phyloP scores from a whole-genome alignment of 2,888 invertebrate species.

The Harpagoxenus sublaevis region DNA sequence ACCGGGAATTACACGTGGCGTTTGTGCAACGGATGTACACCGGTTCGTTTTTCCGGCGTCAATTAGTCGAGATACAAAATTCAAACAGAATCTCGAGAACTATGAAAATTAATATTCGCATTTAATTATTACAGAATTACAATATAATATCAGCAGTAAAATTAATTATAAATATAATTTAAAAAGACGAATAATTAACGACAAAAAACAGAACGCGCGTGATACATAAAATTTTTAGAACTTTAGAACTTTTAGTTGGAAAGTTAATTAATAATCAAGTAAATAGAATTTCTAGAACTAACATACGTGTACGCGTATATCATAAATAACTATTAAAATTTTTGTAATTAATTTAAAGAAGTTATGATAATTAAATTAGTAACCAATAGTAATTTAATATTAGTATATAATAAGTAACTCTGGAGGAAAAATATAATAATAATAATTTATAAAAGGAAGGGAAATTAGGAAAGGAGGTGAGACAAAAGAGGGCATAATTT shows the following conservation, averaged over 20 bases:
- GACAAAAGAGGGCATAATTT: neutral
- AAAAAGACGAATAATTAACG: neutral
- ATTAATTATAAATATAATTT: neutral
- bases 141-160: constrained; percentile 7
- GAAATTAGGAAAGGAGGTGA: neutral
- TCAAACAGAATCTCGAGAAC: constrained; percentile 37
- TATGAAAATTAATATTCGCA: constrained; percentile 12
- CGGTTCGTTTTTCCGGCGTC: constrained; percentile 11
- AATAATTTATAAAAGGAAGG: neutral
- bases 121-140: constrained; percentile 5
- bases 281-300: neutral
- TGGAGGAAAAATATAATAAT: neutral
- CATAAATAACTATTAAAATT: neutral
- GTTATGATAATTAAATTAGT: neutral
- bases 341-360: constrained; percentile 13
- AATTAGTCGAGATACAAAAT: constrained; percentile 26
- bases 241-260: neutral
- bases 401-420: neutral
- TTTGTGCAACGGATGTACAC: constrained; percentile 12
- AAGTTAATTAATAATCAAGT: constrained; percentile 3
- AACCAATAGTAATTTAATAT: neutral
- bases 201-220: neutral
- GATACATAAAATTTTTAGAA: neutral
- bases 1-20: constrained; percentile 38
- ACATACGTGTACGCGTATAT: neutral